phyloP scores from a whole-genome alignment of 2,888 invertebrate species.

The Terebella lapidaria region DNA sequence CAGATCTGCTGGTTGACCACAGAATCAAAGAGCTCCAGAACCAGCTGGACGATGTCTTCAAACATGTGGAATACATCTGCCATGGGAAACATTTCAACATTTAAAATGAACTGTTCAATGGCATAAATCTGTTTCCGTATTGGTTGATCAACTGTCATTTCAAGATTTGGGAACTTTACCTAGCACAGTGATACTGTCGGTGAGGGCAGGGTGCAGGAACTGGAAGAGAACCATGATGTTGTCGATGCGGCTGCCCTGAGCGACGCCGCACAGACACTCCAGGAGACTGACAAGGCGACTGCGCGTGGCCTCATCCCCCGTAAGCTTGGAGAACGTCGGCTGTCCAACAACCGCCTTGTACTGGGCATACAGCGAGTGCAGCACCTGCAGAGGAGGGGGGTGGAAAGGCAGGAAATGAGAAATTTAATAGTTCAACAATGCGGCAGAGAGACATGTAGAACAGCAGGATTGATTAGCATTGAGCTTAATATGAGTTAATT shows the following conservation, averaged over 20 bases:
- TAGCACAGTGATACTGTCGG: conserved; percentile 67
- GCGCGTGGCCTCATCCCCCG: conserved; percentile 63
- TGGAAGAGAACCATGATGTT: conserved; percentile 57
- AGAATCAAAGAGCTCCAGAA: conserved; percentile 69
- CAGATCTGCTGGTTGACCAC: conserved; percentile 69
- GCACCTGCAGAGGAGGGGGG: conserved; percentile 43
- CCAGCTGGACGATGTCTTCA: conserved; percentile 67
- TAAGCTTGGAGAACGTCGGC: conserved; percentile 58
- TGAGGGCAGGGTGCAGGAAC: conserved; percentile 63
- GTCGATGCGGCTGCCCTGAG: conserved; percentile 40
- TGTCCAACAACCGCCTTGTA: conserved; percentile 59
- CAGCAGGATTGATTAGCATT: too few relatives aligned
- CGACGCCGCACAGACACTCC: conserved; percentile 62
- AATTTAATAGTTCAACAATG: not conserved
- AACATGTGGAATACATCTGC: conserved; percentile 71
- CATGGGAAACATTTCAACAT: conserved; percentile 5
- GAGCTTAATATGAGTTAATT: too few relatives aligned
- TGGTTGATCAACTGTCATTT: too few relatives aligned
- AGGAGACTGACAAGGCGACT: conserved; percentile 69
- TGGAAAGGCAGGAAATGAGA: not conserved
- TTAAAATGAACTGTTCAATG: too few relatives aligned
- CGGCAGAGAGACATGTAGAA: too few relatives aligned
- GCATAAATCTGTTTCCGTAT: too few relatives aligned
- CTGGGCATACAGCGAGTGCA: conserved; percentile 59
- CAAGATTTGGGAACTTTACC: too few relatives aligned